Base-by-base conservation (phyloP, 2,113 vertebrate species). In the Ceuthmochares aereus region DNA sequence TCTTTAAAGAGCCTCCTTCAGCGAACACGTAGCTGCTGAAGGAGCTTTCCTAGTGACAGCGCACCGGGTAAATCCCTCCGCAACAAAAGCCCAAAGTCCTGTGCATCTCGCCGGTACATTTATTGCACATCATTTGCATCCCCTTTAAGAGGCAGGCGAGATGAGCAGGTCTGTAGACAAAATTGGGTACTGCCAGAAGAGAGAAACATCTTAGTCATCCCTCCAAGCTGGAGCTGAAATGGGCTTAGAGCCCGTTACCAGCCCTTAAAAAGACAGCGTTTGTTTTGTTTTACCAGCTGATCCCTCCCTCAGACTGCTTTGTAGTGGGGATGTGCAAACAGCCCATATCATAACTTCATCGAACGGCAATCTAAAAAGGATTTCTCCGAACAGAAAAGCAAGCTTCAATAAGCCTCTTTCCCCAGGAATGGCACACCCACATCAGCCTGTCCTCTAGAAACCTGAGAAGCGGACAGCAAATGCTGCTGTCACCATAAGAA, bases 131-230 rank as follows among this genome's bases (percentile, higher is more conserved):
- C 37, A 19, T 55, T 55, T 27, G 32, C 4, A 9, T 29, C 63
- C 22, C 72, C 70, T 40, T 29, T 18, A 17, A 56, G 32, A 63
- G 13, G 43, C 54, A 49, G 85, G 73, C 20, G 30, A 55, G 60
- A 68, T 7, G 19, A 84, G 43, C 70, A 66, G 63, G 69, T 69
- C 47, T n/a, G 14, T 0, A 32, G 72, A 75, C 27, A 23, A 68
- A 70, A 92, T 36, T 23, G 54, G 42, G 8, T 91, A 42, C 19
- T 45, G 77, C 74, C 69, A 85, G 72, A 93, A 74, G 10, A 73
- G 26, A 86, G 70, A 95, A 94, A 80, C 16, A 45, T 64, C 89
- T 87, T 92, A 89, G 80, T 75, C 90, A 90, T 67, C 36, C 49
- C 40, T 63, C 60, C 18, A 91, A 81, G 69, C 1, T 68, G 66